Percentiles rank a stretch among this genome's conserved stretches.
These are phyloP conservation scores for Cylas formicarius DNA, from an alignment of 1,140 invertebrate species.

Conservation along the genomic window DNA sequence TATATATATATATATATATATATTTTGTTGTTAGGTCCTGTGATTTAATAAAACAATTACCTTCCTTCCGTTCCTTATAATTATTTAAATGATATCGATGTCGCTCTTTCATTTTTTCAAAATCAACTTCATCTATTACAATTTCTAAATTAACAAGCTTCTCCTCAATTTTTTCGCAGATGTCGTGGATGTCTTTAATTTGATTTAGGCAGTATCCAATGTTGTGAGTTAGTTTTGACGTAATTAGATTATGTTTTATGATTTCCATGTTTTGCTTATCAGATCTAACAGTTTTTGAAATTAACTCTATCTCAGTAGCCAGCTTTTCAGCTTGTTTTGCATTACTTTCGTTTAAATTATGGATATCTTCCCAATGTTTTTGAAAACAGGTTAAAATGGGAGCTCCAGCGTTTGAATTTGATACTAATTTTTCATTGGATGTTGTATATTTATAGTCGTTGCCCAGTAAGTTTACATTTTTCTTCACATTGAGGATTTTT, in stretches of 20 bases:
- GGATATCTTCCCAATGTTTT: conserved; percentile 57
- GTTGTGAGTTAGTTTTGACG: conserved; percentile 51
- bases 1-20: too few relatives aligned
- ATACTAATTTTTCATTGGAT: conserved; percentile 28
- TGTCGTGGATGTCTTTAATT: conserved; percentile 52
- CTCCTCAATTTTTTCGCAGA: conserved; percentile 57
- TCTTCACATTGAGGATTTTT: conserved; percentile 33
- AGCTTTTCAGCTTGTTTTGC: conserved; percentile 51
- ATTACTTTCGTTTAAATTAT: conserved; percentile 56
- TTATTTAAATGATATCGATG: conserved; percentile 57
- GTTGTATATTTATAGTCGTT: conserved; percentile 15
- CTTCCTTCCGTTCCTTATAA: conserved; percentile 59
- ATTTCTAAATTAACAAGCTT: conserved; percentile 55
- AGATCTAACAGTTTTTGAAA: conserved; percentile 49
- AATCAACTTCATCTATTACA: conserved; percentile 56
- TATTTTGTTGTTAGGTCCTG: conserved; percentile 13
- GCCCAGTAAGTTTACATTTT: conserved; percentile 29
- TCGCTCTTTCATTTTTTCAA: conserved; percentile 54
- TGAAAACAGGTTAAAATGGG: conserved; percentile 57
- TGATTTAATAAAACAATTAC: too few relatives aligned
- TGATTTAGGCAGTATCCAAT: conserved; percentile 53
- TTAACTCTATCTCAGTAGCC: conserved; percentile 48
- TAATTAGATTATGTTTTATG: conserved; percentile 48
- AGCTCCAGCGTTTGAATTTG: conserved; percentile 52
- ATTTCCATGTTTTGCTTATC: conserved; percentile 48